Evolutionary conservation across 2,888 invertebrate genomes (phyloP), one percentile per base, ranked within the genome.

Genomic region (Aphidius colemani): DNA sequence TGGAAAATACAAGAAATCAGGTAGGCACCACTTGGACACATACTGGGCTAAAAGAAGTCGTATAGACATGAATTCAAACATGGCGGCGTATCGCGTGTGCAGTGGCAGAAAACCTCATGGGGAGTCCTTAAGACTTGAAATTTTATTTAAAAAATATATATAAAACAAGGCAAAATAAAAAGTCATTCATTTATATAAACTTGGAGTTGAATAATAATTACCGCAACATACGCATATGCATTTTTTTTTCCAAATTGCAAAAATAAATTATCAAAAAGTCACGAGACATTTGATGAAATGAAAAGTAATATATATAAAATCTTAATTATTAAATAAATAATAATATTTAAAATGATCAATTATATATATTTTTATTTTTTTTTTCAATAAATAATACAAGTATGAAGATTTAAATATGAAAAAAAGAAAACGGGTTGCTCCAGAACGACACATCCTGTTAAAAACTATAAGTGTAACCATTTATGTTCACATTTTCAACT

Each of bases 401-500:
- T 30, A n/a, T 18, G 30, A 51, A 39, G 45, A 46, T 46, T 46
- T 57, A 18, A 30, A 46, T 10, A 11, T 57, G 46, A 45, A 46
- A 46, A 57, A 57, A 57, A 7, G 40, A 57, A 11, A 57, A 57
- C 57, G 57, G 46, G 57, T 57, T 57, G 57, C 48, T 30, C 30
- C 30, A 30, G 5, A 30, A 30, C 13, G 13, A 18, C n/a, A 40
- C 39, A 57, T 57, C 39, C 46, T 46, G 30, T 40, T 53, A 30
- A 30, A 30, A 30, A 30, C 30, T 4, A 30, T 55, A 64, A 61
- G 66, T 30, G 30, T 66, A 61, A 64, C 66, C 66, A 66, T 66
- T 66, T 66, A 53, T 53, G 59, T 61, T 67, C 55, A 53, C 10
- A 44, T 40, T 61, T 55, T 43, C 9, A 41, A 2, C 48, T 5